Percentiles rank a stretch among this genome's conserved stretches.
These are phyloP conservation scores for Varroa destructor DNA, from an alignment of 1,140 invertebrate genomes.

Conservation along the genomic window DNA sequence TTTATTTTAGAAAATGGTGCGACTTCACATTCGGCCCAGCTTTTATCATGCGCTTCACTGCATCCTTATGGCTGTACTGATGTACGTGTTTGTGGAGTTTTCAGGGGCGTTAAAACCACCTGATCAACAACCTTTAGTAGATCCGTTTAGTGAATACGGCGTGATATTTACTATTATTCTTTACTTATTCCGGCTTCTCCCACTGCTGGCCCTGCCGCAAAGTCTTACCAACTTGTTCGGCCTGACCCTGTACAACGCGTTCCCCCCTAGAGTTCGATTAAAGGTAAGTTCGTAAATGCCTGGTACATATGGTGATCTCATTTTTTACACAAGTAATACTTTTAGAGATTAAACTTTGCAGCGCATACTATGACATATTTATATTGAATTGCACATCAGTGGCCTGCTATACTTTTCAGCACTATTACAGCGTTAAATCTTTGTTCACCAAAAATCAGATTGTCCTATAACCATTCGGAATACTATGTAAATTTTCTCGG, in stretches of 20 bases:
- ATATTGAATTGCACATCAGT: too few species aligned
- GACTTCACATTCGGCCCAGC: background rate
- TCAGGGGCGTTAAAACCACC: slow-evolving; percentile 11
- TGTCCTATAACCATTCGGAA: too few species aligned
- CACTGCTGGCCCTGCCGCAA: slow-evolving; percentile 59
- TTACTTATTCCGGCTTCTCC: slow-evolving; percentile 63
- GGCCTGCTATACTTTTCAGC: too few species aligned
- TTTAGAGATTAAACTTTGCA: too few species aligned
- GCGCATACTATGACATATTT: too few species aligned
- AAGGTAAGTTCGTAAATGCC: slow-evolving; percentile 45
- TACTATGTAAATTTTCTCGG: too few species aligned
- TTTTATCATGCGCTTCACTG: background rate
- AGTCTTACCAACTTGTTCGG: slow-evolving; percentile 83
- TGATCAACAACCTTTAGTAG: slow-evolving; percentile 1
- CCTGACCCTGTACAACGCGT: slow-evolving; percentile 79
- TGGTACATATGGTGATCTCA: slow-evolving; percentile 34
- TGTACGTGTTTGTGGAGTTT: slow-evolving; percentile 11
- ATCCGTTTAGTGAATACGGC: slow-evolving; percentile 38
- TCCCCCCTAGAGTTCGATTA: slow-evolving; percentile 76
- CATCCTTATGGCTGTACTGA: slow-evolving; percentile 2
- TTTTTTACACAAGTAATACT: slow-evolving; percentile 31
- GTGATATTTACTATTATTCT: slow-evolving; percentile 48
- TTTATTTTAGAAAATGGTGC: slow-evolving; percentile 53
- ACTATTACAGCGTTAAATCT: too few species aligned
- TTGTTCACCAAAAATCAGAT: too few species aligned